These are phyloP conservation scores for Hydrotaea cyrtoneurina DNA, from an alignment of 2,888 invertebrate genomes.

Conservation along the genomic window DNA sequence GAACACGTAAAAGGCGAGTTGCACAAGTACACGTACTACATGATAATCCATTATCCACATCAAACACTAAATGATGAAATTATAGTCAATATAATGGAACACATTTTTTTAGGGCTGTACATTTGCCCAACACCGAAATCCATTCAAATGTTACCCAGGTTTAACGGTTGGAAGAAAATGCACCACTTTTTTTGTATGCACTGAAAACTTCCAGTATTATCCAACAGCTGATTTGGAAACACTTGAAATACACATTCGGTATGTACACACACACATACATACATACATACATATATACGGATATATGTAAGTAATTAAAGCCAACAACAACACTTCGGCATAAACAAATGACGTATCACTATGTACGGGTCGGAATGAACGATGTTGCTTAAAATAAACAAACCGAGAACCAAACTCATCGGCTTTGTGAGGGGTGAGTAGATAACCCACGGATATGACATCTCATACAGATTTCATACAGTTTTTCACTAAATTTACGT, in stretches of 20 bases:
- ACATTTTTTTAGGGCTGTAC: too few relatives aligned
- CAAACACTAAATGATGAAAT: too few relatives aligned
- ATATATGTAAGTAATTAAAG: not conserved
- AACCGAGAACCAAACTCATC: not conserved
- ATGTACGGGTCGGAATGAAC: constrained; percentile 5
- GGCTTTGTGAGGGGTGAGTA: not conserved
- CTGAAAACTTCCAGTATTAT: not conserved
- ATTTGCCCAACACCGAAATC: too few relatives aligned
- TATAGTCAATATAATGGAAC: too few relatives aligned
- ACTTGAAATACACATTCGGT: not conserved
- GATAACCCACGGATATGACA: not conserved
- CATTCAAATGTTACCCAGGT: too few relatives aligned
- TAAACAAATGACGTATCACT: constrained; percentile 33
- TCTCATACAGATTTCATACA: constrained; percentile 22
- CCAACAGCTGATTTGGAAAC: constrained; percentile 20
- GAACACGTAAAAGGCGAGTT: too few relatives aligned
- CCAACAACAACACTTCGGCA: not conserved
- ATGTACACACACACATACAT: not conserved
- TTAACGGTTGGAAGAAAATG: not conserved
- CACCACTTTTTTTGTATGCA: not conserved
- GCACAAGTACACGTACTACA: too few relatives aligned
- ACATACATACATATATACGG: not conserved
- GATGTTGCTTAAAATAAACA: constrained; percentile 39
- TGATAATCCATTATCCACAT: too few relatives aligned
- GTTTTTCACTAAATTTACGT: constrained; percentile 37